Evolutionary conservation across 2,888 invertebrate species (phyloP).

Genomic region (Actias luna): DNA sequence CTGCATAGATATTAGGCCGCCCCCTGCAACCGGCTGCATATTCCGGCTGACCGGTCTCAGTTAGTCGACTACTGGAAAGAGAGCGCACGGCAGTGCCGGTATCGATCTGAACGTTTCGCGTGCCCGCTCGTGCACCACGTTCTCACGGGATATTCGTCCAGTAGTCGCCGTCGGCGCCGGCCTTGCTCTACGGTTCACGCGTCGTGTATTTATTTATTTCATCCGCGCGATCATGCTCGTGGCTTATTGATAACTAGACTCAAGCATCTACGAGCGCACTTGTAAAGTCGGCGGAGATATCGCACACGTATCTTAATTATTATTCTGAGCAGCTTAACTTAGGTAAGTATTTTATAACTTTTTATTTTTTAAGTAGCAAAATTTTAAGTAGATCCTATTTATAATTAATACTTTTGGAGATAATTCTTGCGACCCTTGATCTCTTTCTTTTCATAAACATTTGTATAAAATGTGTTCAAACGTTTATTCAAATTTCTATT

Average conservation of each 20-base stretch:
- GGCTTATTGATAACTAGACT: constrained; percentile 65
- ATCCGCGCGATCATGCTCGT: constrained; percentile 71
- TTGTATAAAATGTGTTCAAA: constrained; percentile 52
- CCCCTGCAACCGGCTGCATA: constrained; percentile 31
- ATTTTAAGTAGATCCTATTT: constrained; percentile 21
- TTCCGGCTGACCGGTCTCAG: constrained; percentile 37
- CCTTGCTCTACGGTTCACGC: constrained; percentile 75
- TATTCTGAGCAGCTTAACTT: constrained; percentile 43
- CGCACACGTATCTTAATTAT: constrained; percentile 40
- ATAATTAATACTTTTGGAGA: constrained; percentile 17
- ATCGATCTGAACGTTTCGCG: constrained; percentile 74
- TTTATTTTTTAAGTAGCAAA: constrained; percentile 25
- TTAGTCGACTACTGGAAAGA: constrained; percentile 58
- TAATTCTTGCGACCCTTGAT: constrained; percentile 25
- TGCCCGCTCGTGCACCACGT: constrained; percentile 69
- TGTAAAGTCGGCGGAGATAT: constrained; percentile 37
- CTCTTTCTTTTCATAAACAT: constrained; percentile 24
- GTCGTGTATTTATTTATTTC: constrained; percentile 59
- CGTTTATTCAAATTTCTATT: constrained; percentile 56
- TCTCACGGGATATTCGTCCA: constrained; percentile 75
- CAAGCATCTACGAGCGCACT: constrained; percentile 53
- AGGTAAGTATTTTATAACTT: constrained; percentile 35
- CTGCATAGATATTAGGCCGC: constrained; percentile 38
- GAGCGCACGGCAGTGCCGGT: constrained; percentile 67
- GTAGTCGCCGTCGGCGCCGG: constrained; percentile 78